Evolutionary conservation across 2,888 invertebrate species (phyloP).

Genomic region (Malthinus seriepunctatus): DNA sequence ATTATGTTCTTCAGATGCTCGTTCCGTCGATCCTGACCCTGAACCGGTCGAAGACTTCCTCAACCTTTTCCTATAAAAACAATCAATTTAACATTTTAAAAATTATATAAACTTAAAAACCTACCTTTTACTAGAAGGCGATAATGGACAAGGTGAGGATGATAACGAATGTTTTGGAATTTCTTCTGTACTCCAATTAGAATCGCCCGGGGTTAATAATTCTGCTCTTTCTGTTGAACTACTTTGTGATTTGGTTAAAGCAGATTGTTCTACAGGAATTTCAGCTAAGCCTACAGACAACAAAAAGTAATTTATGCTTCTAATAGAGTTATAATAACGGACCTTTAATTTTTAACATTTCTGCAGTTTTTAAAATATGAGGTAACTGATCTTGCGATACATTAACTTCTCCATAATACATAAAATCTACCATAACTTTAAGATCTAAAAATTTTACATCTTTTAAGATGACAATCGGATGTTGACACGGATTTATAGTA

Average conservation of each 20-base stretch:
- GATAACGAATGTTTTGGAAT: constrained; percentile 65
- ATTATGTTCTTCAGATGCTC: constrained; percentile 58
- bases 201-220: constrained; percentile 61
- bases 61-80: constrained; percentile 60
- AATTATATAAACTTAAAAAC: not conserved
- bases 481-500: constrained; percentile 83
- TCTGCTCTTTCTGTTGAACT: constrained; percentile 58
- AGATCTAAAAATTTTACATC: constrained; percentile 86
- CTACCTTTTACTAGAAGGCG: constrained; percentile 55
- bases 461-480: constrained; percentile 88
- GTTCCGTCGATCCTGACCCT: constrained; percentile 60
- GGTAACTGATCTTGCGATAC: constrained; percentile 87
- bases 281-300: constrained; percentile 68
- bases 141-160: constrained; percentile 64
- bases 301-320: not conserved
- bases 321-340: constrained; percentile 8
- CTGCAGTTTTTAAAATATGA: constrained; percentile 78
- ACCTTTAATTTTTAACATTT: constrained; percentile 84
- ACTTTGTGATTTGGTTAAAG: constrained; percentile 69
- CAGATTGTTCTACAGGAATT: constrained; percentile 77
- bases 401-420: constrained; percentile 92
- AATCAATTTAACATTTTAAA: not conserved
- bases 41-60: constrained; percentile 69
- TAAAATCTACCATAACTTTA: constrained; percentile 87
- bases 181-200: constrained; percentile 59